Evolutionary conservation across 2,888 invertebrate species (phyloP).

Genomic region (Hartigia nigra): DNA sequence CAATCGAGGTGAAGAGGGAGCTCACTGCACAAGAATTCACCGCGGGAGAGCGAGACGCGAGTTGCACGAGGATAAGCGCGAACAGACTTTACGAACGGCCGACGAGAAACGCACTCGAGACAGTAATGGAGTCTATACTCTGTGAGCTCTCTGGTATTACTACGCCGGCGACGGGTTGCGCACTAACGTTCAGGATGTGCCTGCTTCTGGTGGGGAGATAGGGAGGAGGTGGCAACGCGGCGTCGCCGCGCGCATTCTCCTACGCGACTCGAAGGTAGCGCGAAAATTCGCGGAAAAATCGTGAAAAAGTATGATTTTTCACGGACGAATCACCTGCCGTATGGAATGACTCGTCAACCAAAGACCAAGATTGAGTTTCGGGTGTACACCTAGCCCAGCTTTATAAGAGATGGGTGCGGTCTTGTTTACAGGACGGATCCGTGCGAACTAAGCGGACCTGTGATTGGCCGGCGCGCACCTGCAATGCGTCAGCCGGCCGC

Average conservation of each 20-base stretch:
- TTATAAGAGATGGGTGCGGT: constrained; percentile 67
- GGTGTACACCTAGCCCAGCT: constrained; percentile 43
- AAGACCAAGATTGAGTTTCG: constrained; percentile 27
- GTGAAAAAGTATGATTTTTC: constrained; percentile 18
- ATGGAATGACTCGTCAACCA: background rate
- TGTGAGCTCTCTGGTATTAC: constrained; percentile 52
- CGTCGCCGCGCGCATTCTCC: constrained; percentile 41
- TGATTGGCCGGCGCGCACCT: constrained; percentile 86
- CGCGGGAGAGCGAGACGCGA: constrained; percentile 16
- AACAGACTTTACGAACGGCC: constrained; percentile 59
- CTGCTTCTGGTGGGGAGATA: constrained; percentile 30
- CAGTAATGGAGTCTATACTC: constrained; percentile 58
- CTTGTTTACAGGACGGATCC: constrained; percentile 77
- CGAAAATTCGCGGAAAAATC: constrained; percentile 32
- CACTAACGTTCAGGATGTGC: constrained; percentile 30
- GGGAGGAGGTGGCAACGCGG: constrained; percentile 8
- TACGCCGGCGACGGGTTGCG: constrained; percentile 72
- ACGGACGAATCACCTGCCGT: background rate
- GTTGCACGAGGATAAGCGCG: constrained; percentile 10
- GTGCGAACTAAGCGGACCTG: constrained; percentile 70
- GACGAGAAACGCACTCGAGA: constrained; percentile 62
- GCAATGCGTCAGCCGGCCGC: constrained; percentile 82
- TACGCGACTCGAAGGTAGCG: constrained; percentile 51
- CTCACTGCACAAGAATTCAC: constrained; percentile 12
- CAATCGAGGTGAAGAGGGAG: constrained; percentile 5